phyloP scores from a whole-genome alignment of 2,888 invertebrate species.

The Petrolisthes cinctipes region DNA sequence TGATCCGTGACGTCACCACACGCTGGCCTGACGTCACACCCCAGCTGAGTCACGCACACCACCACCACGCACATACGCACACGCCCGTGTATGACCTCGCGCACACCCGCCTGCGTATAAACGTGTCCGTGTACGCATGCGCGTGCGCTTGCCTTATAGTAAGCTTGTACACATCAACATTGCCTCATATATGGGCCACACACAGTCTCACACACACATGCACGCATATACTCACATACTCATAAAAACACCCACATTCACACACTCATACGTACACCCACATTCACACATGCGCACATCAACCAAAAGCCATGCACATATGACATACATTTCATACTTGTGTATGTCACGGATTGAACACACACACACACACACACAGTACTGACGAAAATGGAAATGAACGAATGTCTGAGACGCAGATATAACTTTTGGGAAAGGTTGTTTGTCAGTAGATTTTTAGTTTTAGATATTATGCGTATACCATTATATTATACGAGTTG shows the following conservation, averaged over 20 bases:
- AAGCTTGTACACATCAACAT: background rate
- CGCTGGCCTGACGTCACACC: background rate
- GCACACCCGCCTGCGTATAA: too few relatives aligned
- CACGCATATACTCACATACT: background rate
- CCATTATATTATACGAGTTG: too few relatives aligned
- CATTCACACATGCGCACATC: background rate
- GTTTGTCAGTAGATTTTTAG: too few relatives aligned
- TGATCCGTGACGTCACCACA: background rate
- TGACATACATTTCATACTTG: too few relatives aligned
- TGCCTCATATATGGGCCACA: background rate
- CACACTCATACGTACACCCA: background rate
- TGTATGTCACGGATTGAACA: background rate
- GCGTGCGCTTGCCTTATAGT: too few relatives aligned
- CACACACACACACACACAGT: background rate
- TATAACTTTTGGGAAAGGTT: too few relatives aligned
- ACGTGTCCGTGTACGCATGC: too few relatives aligned
- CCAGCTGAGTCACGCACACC: background rate
- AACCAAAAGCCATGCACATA: background rate
- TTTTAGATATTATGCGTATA: too few relatives aligned
- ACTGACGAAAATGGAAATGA: background rate
- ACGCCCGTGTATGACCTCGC: background rate
- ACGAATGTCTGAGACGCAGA: too few relatives aligned
- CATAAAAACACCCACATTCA: background rate
- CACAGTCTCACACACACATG: background rate
- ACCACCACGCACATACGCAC: background rate